Percentiles rank a stretch among this genome's conserved stretches.
phyloP scores from a whole-genome alignment of 1,140 invertebrate species.

The Charaxes varanes region DNA sequence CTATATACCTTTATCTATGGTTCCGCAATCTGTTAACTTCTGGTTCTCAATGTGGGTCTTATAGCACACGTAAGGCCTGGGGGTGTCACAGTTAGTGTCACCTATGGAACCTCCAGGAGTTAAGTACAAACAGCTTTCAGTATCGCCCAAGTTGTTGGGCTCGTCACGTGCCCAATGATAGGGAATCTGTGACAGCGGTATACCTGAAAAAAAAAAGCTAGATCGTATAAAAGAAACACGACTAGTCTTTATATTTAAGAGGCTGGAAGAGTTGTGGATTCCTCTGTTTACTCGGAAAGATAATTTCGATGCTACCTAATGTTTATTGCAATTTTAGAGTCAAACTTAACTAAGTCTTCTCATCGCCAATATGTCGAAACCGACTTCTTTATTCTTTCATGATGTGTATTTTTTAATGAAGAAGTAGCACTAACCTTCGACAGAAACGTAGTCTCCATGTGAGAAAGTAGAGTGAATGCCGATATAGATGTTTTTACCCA shows the following conservation, averaged over 20 bases:
- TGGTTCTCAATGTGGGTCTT: constrained; percentile 2
- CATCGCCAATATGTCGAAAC: too few relatives aligned
- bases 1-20: constrained; percentile 23
- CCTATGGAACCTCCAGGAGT: constrained; percentile 1
- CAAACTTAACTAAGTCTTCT: too few relatives aligned
- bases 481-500: background rate
- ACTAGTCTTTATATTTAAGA: too few relatives aligned
- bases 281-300: too few relatives aligned
- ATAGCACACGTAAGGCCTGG: constrained; percentile 7
- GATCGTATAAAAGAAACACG: too few relatives aligned
- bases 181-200: background rate
- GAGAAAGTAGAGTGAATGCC: constrained; percentile 12
- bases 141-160: constrained; percentile 2
- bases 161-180: background rate
- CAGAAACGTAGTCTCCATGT: constrained; percentile 7
- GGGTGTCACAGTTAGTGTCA: background rate
- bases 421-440: constrained; percentile 9
- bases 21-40: constrained; percentile 20
- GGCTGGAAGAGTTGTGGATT: too few relatives aligned
- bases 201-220: background rate
- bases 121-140: constrained; percentile 3
- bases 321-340: too few relatives aligned
- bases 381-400: too few relatives aligned
- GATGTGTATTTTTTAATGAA: too few relatives aligned
- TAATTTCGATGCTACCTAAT: too few relatives aligned